Percentiles rank a stretch among this genome's conserved stretches.
Evolutionary conservation across 2,888 invertebrate genomes (phyloP).

Genomic region (Pyrocoelia pectoralis): DNA sequence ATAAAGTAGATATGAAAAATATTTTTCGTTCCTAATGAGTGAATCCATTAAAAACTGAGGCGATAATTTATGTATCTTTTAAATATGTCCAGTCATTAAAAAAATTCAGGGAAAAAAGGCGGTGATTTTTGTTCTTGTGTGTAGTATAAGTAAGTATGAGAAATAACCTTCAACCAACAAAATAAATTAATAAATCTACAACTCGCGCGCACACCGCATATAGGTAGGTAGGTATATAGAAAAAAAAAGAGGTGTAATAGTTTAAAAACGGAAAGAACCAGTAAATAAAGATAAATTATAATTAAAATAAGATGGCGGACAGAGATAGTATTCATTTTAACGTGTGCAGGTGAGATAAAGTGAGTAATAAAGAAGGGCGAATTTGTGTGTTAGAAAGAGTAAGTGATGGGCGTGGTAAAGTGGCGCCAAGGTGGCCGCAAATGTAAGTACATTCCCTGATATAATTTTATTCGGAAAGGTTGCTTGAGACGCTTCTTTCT

Average conservation of each 20-base stretch:
- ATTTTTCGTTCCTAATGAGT: neutral
- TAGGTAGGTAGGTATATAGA: no score
- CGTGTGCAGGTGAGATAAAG: slow-evolving; percentile 38
- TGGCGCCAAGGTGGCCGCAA: slow-evolving; percentile 52
- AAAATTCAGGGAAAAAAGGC: slow-evolving; percentile 5
- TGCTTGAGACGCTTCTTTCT: slow-evolving; percentile 41
- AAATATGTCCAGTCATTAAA: neutral
- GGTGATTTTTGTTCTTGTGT: slow-evolving; percentile 20
- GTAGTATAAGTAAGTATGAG: no score
- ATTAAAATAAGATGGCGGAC: slow-evolving; percentile 45
- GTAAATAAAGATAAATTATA: slow-evolving; percentile 51
- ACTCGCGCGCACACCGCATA: no score
- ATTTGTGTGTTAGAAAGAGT: slow-evolving; percentile 37
- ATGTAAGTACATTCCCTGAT: slow-evolving; percentile 43
- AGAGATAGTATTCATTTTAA: slow-evolving; percentile 36
- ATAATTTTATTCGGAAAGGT: slow-evolving; percentile 49
- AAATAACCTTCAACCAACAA: slow-evolving; percentile 27
- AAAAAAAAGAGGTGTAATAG: slow-evolving; percentile 40
- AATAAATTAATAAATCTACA: slow-evolving; percentile 35
- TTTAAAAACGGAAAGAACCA: slow-evolving; percentile 40
- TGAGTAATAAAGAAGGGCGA: slow-evolving; percentile 29
- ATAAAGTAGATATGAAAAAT: neutral
- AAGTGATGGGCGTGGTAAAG: slow-evolving; percentile 51
- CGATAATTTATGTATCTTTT: neutral
- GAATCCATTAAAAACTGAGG: neutral